phyloP scores from a whole-genome alignment of 2,113 vertebrate genomes.

The Odocoileus virginianus region DNA sequence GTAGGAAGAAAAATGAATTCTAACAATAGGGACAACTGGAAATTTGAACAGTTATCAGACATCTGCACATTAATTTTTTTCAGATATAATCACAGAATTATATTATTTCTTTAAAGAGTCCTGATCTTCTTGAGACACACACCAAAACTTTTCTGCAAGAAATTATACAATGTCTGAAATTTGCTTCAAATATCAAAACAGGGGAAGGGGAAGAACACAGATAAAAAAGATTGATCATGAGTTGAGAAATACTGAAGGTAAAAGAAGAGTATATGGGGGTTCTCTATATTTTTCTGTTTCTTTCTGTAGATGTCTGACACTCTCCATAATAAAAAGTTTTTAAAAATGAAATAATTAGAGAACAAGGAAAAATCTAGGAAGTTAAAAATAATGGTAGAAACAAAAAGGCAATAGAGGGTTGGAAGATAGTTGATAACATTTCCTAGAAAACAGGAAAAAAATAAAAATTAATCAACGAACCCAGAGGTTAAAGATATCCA shows the following conservation, averaged over 20 bases:
- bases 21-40: neutral
- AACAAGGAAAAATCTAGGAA: neutral
- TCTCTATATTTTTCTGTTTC: constrained; percentile 14
- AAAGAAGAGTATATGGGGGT: neutral
- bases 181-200: neutral
- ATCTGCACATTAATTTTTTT: neutral
- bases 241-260: neutral
- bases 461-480: neutral
- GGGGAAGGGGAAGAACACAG: neutral
- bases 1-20: neutral
- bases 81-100: neutral
- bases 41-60: neutral
- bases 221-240: neutral
- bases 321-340: neutral
- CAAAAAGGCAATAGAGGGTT: neutral
- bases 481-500: neutral
- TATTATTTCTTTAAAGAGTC: neutral
- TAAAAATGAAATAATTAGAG: neutral
- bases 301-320: neutral
- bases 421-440: neutral
- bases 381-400: neutral
- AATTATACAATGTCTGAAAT: neutral
- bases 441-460: neutral
- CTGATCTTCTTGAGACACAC: neutral
- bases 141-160: constrained; percentile 6